These are phyloP conservation scores for Pasiphila rectangulata DNA, from an alignment of 2,888 invertebrate genomes.

Conservation along the genomic window DNA sequence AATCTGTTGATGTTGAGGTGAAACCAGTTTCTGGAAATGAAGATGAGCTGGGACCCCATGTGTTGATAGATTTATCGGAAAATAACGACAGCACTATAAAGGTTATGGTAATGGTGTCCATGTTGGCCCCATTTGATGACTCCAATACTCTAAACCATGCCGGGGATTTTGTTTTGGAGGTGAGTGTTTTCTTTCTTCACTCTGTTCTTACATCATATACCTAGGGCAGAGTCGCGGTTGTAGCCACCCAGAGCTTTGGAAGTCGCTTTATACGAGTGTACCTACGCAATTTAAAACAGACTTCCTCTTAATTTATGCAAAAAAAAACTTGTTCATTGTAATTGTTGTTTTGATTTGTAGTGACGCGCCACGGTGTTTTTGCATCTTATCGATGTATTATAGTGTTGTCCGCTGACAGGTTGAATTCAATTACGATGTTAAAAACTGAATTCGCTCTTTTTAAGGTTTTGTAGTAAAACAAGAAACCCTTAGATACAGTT, in stretches of 20 bases:
- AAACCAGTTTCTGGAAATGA: not conserved
- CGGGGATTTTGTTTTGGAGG: conserved; percentile 9
- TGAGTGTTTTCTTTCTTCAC: too few relatives aligned
- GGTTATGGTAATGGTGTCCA: conserved; percentile 9
- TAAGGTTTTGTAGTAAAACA: too few relatives aligned
- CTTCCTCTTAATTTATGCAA: too few relatives aligned
- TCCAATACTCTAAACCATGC: conserved; percentile 2
- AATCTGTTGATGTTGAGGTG: not conserved
- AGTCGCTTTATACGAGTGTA: too few relatives aligned
- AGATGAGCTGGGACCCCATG: not conserved
- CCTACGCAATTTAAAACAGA: too few relatives aligned
- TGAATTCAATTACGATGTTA: conserved; percentile 32
- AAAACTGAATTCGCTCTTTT: too few relatives aligned
- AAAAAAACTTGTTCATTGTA: conserved; percentile 62
- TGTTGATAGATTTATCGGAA: not conserved
- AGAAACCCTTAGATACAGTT: too few relatives aligned
- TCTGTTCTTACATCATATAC: too few relatives aligned
- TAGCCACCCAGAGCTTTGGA: too few relatives aligned
- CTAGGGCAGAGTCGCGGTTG: too few relatives aligned
- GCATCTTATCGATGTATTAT: conserved; percentile 52
- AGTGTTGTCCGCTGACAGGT: conserved; percentile 33
- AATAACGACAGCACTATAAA: not conserved
- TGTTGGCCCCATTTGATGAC: not conserved
- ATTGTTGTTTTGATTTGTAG: conserved; percentile 74
- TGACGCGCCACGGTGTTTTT: conserved; percentile 56